Base-by-base conservation (phyloP, 2,888 invertebrate genomes). In the Heliconius charithonia region DNA sequence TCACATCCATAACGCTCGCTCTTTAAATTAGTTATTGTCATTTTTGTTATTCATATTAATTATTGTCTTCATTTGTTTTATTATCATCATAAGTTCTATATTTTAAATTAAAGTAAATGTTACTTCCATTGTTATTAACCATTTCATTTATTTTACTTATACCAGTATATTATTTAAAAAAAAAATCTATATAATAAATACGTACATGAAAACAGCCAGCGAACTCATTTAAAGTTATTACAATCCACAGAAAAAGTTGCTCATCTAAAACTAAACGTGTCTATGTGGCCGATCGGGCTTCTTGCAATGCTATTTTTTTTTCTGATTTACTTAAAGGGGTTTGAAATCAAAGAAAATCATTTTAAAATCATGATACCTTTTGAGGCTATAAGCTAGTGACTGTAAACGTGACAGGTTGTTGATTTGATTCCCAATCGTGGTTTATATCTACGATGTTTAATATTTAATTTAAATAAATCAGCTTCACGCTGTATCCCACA, bases 231-330 rank as follows among this genome's bases (percentile, higher is more conserved):
- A 32, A 37, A 72, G 32, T 59, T 59, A 59, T 72, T 72, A 25
- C 32, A 32, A 72, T 72, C 13, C 56, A 72, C 16, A 29, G 25
- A 25, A 72, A 59, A 59, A 59, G n/a, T 16, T 9, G 29, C 59
- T 72, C 59, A 32, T 72, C 72, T 72, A 72, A 32, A 59, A 59
- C 37, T 59, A 72, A 59, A 72, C 72, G 72, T 72, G 72, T 59
- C 56, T 59, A 72, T 59, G 59, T 72, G 72, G 56, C n/a, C 22
- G 9, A 37, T 59, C 59, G 32, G 32, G 16, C 7, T 59, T 72
- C 56, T 72, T 72, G 72, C 32, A 59, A 25, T 72, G 59, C 32
- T 13, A 51, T 51, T 19, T 16, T 59, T 72, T 32, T 59, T 16
- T 59, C 59, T 16, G 32, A 32, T 59, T 25, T 32, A 51, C 71